Conservation (phyloP, 2,888 invertebrate genomes). For the Strigamia crassipes region DNA sequence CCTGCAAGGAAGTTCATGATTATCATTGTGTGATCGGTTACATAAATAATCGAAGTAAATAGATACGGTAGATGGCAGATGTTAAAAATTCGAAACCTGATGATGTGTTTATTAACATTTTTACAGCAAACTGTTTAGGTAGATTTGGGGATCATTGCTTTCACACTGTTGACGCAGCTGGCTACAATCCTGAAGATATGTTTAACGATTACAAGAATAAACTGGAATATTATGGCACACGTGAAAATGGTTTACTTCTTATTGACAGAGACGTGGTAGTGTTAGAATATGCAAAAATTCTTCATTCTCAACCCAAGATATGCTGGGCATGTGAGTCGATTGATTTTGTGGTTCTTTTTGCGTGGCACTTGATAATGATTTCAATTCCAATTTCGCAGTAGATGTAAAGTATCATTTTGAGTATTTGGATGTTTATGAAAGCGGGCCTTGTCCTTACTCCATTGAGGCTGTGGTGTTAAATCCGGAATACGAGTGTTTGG, state of each 20-base stretch:
- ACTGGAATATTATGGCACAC: background rate
- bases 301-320: background rate
- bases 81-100: background rate
- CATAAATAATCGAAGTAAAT: background rate
- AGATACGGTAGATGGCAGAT: no score
- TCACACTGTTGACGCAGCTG: background rate
- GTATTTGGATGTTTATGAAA: background rate
- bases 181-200: background rate
- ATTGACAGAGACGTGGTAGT: background rate
- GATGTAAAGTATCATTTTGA: background rate
- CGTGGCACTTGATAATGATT: background rate
- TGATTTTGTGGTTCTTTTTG: background rate
- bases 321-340: background rate
- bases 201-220: background rate
- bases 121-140: background rate
- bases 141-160: background rate
- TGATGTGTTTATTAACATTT: background rate
- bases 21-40: background rate
- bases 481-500: background rate
- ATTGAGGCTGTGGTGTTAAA: background rate
- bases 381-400: background rate
- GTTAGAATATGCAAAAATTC: background rate
- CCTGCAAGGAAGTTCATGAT: background rate
- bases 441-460: background rate
- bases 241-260: background rate